Conservation (phyloP, 1,140 invertebrate genomes). For the Bombus polaris region DNA sequence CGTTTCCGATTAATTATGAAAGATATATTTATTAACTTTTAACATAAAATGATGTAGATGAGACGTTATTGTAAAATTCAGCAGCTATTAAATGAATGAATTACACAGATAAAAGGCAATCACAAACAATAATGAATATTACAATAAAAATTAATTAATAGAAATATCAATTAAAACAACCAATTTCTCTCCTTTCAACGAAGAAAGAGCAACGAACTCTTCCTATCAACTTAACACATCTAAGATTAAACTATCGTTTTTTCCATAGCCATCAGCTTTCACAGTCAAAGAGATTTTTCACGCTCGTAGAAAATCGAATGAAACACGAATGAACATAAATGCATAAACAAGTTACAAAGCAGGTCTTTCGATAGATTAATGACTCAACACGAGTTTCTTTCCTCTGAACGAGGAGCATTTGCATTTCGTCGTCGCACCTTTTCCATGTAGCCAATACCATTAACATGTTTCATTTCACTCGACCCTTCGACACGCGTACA, state of each 20-base stretch:
- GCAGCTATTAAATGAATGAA: too few relatives aligned
- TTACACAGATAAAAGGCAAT: too few relatives aligned
- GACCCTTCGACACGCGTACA: constrained; percentile 17
- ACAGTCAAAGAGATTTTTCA: not conserved
- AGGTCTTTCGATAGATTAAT: constrained; percentile 24
- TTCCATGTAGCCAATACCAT: constrained; percentile 41
- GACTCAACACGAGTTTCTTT: not conserved
- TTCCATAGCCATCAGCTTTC: too few relatives aligned
- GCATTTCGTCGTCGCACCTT: constrained; percentile 19
- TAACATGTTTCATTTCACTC: constrained; percentile 49
- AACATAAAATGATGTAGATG: too few relatives aligned
- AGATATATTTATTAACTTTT: not conserved
- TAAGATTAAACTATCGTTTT: too few relatives aligned
- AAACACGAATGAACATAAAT: not conserved
- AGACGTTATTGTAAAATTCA: too few relatives aligned
- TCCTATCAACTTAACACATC: too few relatives aligned
- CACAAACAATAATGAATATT: too few relatives aligned
- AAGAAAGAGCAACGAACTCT: too few relatives aligned
- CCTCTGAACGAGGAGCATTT: too few relatives aligned
- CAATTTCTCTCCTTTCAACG: not conserved
- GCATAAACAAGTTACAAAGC: constrained; percentile 21
- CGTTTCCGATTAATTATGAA: not conserved
- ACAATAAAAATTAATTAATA: too few relatives aligned
- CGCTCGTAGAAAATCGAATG: not conserved
- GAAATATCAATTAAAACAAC: not conserved